Percentiles rank a stretch among this genome's conserved stretches.
phyloP scores from a whole-genome alignment of 2,888 invertebrate species.

The Eupithecia pulchellata region DNA sequence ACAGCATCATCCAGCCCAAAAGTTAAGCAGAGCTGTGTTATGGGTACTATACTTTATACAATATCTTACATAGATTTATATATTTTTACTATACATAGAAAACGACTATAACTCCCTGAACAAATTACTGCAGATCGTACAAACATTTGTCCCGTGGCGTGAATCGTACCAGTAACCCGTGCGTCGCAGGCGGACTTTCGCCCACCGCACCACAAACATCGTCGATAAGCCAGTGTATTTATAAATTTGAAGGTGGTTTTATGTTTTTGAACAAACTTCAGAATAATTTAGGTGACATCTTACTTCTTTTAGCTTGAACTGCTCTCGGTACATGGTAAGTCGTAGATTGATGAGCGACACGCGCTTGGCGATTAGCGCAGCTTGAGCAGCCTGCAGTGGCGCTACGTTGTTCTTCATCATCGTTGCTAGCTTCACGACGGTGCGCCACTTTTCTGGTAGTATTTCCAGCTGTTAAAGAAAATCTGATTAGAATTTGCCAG shows the following conservation, averaged over 20 bases:
- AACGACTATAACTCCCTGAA: too few species aligned
- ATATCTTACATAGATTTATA: too few species aligned
- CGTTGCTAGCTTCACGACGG: constrained; percentile 92
- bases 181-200: too few species aligned
- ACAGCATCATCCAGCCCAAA: too few species aligned
- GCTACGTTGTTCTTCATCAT: constrained; percentile 94
- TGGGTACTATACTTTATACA: too few species aligned
- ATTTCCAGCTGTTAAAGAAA: constrained; percentile 84
- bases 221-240: not conserved
- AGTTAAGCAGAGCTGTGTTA: too few species aligned
- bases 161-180: too few species aligned
- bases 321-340: constrained; percentile 90
- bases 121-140: too few species aligned
- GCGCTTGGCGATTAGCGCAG: constrained; percentile 93
- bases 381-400: constrained; percentile 95
- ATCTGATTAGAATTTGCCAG: not conserved
- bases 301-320: constrained; percentile 87
- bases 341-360: constrained; percentile 92
- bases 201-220: too few species aligned
- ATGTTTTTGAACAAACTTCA: not conserved
- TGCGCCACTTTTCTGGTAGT: constrained; percentile 95
- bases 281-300: constrained; percentile 1
- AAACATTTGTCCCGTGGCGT: too few species aligned
- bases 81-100: too few species aligned
- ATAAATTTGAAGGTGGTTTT: not conserved